Percentiles rank a stretch among this genome's conserved stretches.
Conservation (phyloP, 2,888 invertebrate genomes). For the Pollenia labialis region DNA sequence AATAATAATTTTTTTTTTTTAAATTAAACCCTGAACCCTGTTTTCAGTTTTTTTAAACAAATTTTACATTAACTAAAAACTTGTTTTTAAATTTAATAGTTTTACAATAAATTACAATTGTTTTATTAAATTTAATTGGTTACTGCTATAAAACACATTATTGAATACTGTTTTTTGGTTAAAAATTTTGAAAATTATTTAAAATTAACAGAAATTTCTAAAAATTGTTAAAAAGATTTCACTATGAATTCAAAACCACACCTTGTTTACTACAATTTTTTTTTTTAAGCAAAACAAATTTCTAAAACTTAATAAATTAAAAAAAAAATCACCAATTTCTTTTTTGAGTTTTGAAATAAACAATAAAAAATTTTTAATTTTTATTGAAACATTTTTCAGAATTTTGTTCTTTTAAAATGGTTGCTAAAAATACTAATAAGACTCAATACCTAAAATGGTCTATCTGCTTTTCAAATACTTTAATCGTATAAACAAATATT, state of each 20-base stretch:
- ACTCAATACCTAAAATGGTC: constrained; percentile 32
- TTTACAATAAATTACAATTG: constrained; percentile 69
- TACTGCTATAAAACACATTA: constrained; percentile 50
- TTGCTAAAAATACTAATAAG: constrained; percentile 45
- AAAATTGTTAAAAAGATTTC: constrained; percentile 71
- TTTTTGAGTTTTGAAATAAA: constrained; percentile 43
- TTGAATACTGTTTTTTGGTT: constrained; percentile 41
- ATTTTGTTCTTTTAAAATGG: constrained; percentile 41
- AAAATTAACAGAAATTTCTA: constrained; percentile 21
- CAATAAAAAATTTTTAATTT: constrained; percentile 42
- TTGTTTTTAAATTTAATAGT: constrained; percentile 32
- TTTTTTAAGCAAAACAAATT: constrained; percentile 34
- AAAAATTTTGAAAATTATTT: constrained; percentile 45
- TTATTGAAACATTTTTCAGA: constrained; percentile 5
- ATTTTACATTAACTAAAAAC: constrained; percentile 49
- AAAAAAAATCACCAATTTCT: constrained; percentile 78
- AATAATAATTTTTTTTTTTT: constrained; percentile 53
- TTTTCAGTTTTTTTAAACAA: constrained; percentile 45
- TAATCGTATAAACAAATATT: constrained; percentile 14
- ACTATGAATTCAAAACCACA: constrained; percentile 68
- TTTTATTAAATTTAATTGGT: constrained; percentile 38
- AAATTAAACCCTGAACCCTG: constrained; percentile 67
- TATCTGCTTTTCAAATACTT: constrained; percentile 13
- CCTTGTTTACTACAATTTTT: constrained; percentile 60
- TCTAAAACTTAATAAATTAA: constrained; percentile 32